A percentile compares a stretch with the other conserved stretches of the same genome.
These are phyloP conservation scores for Lytechinus variegatus DNA, from an alignment of 35 echinoderm and acorn worm genomes.

Conservation along the genomic window DNA sequence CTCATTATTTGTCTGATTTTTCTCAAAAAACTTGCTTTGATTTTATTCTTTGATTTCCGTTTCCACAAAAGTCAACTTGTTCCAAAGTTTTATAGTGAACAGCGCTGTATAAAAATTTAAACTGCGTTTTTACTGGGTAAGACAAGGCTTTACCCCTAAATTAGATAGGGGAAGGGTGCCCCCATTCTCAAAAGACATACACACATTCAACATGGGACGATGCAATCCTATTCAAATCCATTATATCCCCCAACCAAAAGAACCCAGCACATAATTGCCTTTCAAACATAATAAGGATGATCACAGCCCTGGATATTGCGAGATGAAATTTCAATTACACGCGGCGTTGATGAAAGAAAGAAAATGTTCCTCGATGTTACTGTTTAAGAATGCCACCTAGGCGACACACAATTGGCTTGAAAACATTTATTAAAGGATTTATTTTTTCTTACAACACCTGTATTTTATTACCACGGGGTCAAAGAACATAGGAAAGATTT, in stretches of 20 bases:
- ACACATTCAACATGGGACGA: not conserved
- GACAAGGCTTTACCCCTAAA: too few species aligned
- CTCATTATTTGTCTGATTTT: too few species aligned
- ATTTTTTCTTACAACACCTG: not conserved
- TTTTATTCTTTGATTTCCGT: too few species aligned
- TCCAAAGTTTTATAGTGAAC: too few species aligned
- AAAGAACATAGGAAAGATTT: not conserved
- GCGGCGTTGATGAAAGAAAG: not conserved
- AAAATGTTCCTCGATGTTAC: not conserved
- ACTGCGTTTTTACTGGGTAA: too few species aligned
- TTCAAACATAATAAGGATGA: not conserved
- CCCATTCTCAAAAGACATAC: not conserved
- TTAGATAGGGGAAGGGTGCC: not conserved
- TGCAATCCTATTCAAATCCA: not conserved
- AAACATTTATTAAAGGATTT: not conserved
- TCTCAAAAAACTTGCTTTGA: too few species aligned
- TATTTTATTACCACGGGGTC: not conserved
- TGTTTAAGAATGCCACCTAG: not conserved
- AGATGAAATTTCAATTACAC: constrained; percentile 1
- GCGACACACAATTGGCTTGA: not conserved
- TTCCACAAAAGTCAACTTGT: too few species aligned
- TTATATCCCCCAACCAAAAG: not conserved
- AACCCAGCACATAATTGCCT: not conserved
- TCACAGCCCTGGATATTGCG: not conserved
- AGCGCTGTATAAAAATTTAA: too few species aligned